Evolutionary conservation across 1,140 invertebrate species (phyloP).

Genomic region (Drosophila seguyi): DNA sequence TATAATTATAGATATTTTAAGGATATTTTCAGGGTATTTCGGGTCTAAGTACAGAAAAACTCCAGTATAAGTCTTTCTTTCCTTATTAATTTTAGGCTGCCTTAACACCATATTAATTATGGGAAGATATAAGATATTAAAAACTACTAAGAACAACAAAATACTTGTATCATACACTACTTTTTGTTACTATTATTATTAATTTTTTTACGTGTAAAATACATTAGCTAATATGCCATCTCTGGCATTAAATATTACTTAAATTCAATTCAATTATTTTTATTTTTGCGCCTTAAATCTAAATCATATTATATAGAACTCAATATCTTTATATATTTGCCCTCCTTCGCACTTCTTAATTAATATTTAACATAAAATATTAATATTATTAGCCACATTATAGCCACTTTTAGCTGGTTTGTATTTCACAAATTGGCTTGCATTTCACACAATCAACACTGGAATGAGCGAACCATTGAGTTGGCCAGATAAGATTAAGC

Average conservation of each 20-base stretch:
- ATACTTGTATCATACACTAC: no score
- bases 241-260: background rate
- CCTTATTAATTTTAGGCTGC: background rate
- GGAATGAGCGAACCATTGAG: slow-evolving; percentile 3
- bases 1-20: background rate
- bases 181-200: no score
- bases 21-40: background rate
- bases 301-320: no score
- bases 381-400: background rate
- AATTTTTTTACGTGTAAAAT: background rate
- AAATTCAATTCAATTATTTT: background rate
- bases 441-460: background rate
- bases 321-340: background rate
- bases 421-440: background rate
- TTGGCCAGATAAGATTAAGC: slow-evolving; percentile 14
- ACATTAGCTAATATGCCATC: background rate
- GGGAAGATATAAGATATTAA: no score
- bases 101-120: background rate
- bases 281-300: background rate
- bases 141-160: no score
- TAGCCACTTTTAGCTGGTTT: background rate
- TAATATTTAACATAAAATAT: background rate
- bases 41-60: no score
- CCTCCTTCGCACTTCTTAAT: background rate
- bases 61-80: no score